Percentiles rank a stretch among this genome's conserved stretches.
Conservation (phyloP, 2,113 vertebrate species). For the Petaurus breviceps region DNA sequence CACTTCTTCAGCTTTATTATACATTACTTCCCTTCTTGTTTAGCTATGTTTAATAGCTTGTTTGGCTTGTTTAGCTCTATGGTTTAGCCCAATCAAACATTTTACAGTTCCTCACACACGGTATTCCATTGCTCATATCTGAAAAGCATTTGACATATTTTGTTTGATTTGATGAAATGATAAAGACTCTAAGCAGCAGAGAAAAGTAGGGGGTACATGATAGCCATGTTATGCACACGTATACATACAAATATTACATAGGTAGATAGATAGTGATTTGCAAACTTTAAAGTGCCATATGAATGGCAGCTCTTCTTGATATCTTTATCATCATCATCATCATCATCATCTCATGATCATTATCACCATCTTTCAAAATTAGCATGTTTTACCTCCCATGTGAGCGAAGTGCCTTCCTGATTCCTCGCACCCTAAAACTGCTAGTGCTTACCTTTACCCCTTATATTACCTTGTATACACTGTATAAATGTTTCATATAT, state of each 20-base stretch:
- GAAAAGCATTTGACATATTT: not conserved
- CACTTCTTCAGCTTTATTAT: not conserved
- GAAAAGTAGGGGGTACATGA: not conserved
- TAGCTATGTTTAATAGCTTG: too few species aligned
- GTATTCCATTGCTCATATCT: not conserved
- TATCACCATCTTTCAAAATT: not conserved
- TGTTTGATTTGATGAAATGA: not conserved
- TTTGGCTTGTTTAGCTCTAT: too few species aligned
- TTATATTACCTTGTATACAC: not conserved
- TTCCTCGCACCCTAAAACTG: not conserved
- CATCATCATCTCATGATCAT: too few species aligned
- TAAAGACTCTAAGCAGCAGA: not conserved
- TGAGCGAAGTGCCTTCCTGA: not conserved
- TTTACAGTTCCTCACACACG: not conserved
- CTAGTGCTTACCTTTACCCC: not conserved
- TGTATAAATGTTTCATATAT: not conserved
- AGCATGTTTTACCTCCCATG: not conserved
- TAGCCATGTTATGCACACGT: not conserved
- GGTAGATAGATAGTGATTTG: too few species aligned
- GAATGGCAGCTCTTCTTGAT: not conserved
- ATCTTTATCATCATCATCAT: too few species aligned
- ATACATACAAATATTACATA: too few species aligned
- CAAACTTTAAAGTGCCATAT: not conserved
- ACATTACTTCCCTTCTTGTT: not conserved
- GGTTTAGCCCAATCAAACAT: not conserved